Evolutionary conservation across 2,113 vertebrate genomes (phyloP).

Genomic region (Mixornis gularis): DNA sequence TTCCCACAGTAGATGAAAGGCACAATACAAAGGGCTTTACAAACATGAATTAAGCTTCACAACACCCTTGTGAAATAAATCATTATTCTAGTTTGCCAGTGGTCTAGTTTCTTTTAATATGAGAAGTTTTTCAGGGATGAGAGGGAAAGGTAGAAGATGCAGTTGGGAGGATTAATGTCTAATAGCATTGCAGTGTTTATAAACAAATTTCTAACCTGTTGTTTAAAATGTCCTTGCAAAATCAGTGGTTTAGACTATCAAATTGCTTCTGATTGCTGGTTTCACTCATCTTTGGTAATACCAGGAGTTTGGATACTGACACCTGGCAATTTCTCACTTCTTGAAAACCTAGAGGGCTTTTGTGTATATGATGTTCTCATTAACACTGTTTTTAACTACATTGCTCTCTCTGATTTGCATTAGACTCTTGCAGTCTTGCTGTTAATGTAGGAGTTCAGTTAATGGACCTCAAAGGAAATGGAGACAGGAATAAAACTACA

Average conservation of each 20-base stretch:
- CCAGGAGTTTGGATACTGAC: background rate
- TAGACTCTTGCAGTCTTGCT: background rate
- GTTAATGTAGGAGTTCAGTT: background rate
- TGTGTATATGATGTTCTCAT: background rate
- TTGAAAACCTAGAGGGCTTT: background rate
- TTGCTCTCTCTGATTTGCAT: background rate
- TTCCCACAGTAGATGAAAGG: conserved; percentile 48
- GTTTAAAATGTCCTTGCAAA: background rate
- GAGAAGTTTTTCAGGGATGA: background rate
- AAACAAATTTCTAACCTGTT: background rate
- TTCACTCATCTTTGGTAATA: background rate
- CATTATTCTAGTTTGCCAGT: background rate
- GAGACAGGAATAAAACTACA: background rate
- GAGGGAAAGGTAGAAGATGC: background rate
- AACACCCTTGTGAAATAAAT: conserved; percentile 36
- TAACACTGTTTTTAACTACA: background rate
- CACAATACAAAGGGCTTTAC: conserved; percentile 33
- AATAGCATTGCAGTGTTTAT: background rate
- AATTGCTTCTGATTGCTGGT: background rate
- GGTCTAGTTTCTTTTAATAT: background rate
- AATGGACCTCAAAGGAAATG: background rate
- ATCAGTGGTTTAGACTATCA: background rate
- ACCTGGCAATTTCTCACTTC: background rate
- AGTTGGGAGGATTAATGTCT: background rate
- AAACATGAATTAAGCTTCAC: conserved; percentile 41